Evolutionary conservation across 92 coral and sea anemone genomes (phyloP).

Genomic region (Palythoa caribaeorum): DNA sequence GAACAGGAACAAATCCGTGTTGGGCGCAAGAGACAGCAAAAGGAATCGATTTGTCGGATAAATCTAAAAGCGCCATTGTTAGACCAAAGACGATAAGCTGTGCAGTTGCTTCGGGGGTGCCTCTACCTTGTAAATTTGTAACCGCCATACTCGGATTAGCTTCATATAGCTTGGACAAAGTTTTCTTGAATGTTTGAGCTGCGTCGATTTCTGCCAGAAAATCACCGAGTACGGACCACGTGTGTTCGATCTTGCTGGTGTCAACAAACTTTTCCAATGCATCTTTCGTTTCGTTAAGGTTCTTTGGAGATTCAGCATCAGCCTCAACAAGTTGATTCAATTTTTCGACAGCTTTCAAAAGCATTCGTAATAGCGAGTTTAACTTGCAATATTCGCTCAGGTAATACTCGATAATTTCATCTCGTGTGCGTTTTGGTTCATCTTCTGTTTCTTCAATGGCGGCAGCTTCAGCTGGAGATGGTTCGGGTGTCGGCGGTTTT

Average conservation of each 20-base stretch:
- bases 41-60: constrained; percentile 18
- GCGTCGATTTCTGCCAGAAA: constrained; percentile 17
- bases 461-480: neutral
- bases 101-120: constrained; percentile 25
- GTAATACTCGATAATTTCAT: constrained; percentile 26
- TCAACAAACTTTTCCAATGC: constrained; percentile 38
- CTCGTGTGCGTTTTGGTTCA: constrained; percentile 14
- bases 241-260: constrained; percentile 15
- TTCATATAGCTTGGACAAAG: constrained; percentile 7
- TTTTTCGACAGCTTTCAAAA: constrained; percentile 14
- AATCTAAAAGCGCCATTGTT: constrained; percentile 29
- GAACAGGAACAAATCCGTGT: constrained; percentile 20
- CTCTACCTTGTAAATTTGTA: neutral
- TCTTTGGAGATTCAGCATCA: constrained; percentile 3
- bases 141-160: neutral
- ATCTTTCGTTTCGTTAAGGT: constrained; percentile 21
- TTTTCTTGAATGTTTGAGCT: neutral
- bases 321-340: neutral
- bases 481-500: neutral
- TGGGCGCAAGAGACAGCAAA: constrained; percentile 37
- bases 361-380: constrained; percentile 5
- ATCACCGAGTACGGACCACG: constrained; percentile 21
- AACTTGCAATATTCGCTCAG: constrained; percentile 23
- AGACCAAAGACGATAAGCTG: constrained; percentile 31
- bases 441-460: neutral